A percentile compares a stretch with the other conserved stretches of the same genome.
Evolutionary conservation across 1,140 invertebrate genomes (phyloP).

Genomic region (Pararge aegeria): DNA sequence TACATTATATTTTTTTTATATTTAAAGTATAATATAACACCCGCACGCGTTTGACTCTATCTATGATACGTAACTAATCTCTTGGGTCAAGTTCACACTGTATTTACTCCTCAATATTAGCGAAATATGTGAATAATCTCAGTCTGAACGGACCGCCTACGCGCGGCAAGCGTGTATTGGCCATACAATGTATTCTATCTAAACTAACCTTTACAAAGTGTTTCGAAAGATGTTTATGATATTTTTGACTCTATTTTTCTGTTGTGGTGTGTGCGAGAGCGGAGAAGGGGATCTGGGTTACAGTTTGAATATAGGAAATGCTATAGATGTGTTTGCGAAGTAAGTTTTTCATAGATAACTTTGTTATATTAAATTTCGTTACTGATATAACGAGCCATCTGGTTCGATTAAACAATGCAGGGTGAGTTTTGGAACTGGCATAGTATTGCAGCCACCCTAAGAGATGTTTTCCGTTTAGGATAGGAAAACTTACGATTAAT

Average conservation of each 20-base stretch:
- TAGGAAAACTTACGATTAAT: no score
- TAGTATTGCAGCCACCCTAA: no score
- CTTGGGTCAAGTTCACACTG: conserved; percentile 66
- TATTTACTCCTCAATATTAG: conserved; percentile 61
- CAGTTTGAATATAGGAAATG: conserved; percentile 62
- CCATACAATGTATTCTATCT: conserved; percentile 14
- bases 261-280: conserved; percentile 46
- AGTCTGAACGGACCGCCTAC: conserved; percentile 46
- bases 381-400: conserved; percentile 10
- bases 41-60: background rate
- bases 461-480: no score
- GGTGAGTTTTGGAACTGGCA: no score
- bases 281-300: conserved; percentile 63
- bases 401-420: background rate
- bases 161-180: conserved; percentile 33
- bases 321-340: conserved; percentile 72
- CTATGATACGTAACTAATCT: conserved; percentile 49
- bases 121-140: conserved; percentile 68
- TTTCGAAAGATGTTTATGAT: conserved; percentile 37
- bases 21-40: no score
- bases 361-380: conserved; percentile 15
- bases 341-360: conserved; percentile 38
- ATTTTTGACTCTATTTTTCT: conserved; percentile 38
- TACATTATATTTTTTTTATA: no score
- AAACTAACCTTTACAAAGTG: conserved; percentile 11